These are phyloP conservation scores for Notospermus geniculatus DNA, from an alignment of 1,140 invertebrate species.

Conservation along the genomic window DNA sequence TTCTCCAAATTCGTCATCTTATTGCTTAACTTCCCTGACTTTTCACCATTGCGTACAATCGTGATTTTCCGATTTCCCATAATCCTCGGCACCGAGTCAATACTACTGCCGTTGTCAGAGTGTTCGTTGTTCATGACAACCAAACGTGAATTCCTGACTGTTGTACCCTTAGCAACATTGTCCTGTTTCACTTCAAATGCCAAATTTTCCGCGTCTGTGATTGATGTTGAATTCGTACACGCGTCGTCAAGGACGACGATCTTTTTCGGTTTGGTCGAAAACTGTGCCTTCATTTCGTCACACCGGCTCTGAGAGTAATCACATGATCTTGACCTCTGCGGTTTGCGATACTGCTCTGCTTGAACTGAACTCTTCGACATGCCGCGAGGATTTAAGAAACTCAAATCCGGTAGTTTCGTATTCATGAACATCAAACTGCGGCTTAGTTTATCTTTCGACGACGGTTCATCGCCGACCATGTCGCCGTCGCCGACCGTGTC, in stretches of 20 bases:
- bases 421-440: slow-evolving; percentile 7
- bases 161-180: neutral
- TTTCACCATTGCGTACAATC: neutral
- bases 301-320: too few species aligned
- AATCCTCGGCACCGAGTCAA: neutral
- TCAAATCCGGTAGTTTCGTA: slow-evolving; percentile 1
- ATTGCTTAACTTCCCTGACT: neutral
- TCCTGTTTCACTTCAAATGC: neutral
- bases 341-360: too few species aligned
- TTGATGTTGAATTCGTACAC: neutral
- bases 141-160: neutral
- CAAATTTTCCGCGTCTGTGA: neutral
- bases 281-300: neutral
- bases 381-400: neutral
- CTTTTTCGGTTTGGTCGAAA: neutral
- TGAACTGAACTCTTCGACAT: neutral
- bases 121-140: too few species aligned
- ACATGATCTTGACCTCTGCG: too few species aligned
- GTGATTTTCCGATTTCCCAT: neutral
- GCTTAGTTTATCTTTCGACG: neutral
- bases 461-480: too few species aligned
- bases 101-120: neutral
- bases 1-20: slow-evolving; percentile 1
- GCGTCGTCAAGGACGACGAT: neutral
- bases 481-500: too few species aligned